phyloP scores from a whole-genome alignment of 2,797 vertebrate species.

The Phaenicophaeus curvirostris region DNA sequence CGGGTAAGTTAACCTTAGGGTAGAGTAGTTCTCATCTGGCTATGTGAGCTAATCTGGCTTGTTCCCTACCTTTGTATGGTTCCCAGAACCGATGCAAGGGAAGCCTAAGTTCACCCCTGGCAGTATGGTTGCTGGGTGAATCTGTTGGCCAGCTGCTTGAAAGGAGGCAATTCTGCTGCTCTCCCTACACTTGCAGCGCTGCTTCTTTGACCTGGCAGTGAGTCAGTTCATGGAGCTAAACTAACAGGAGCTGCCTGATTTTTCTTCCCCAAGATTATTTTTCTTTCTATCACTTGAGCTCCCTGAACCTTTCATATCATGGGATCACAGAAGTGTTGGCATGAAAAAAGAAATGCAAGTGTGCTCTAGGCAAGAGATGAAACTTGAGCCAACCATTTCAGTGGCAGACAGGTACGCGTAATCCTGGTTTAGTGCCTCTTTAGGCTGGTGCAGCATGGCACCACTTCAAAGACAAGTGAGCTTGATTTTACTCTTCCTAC shows the following conservation, averaged over 20 bases:
- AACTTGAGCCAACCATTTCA: fast-evolving
- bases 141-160: background rate
- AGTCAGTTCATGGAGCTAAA: background rate
- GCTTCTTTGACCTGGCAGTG: background rate
- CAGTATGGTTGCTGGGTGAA: background rate
- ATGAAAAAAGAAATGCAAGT: background rate
- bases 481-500: background rate
- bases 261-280: background rate
- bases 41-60: background rate
- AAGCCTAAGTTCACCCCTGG: background rate
- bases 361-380: background rate
- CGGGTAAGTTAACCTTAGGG: background rate
- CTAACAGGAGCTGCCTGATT: background rate
- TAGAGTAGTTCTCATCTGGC: background rate
- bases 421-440: background rate
- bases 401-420: fast-evolving
- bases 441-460: background rate
- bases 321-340: background rate
- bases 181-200: fast-evolving
- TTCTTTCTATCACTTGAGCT: background rate
- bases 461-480: background rate
- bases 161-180: background rate
- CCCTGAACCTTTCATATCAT: background rate
- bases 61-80: background rate
- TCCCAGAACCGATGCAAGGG: background rate